Percentiles rank a stretch among this genome's conserved stretches.
These are phyloP conservation scores for Tetraneura akinire DNA, from an alignment of 1,140 invertebrate species.

Conservation along the genomic window DNA sequence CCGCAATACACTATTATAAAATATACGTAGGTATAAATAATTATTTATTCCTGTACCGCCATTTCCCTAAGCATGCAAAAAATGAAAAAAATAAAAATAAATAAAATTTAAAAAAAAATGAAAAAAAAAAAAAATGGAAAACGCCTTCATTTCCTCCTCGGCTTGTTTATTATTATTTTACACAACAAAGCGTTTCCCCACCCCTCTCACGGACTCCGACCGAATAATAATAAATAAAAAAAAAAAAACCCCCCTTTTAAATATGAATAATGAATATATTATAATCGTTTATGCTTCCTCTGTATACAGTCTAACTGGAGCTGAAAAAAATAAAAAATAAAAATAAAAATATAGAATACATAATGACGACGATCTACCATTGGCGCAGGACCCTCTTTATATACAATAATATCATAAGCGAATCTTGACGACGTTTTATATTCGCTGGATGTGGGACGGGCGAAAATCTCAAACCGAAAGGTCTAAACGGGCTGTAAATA, in stretches of 20 bases:
- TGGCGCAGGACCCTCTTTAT: constrained; percentile 21
- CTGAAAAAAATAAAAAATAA: not conserved
- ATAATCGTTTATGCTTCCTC: constrained; percentile 41
- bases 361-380: constrained; percentile 39
- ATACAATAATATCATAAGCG: constrained; percentile 21
- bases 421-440: constrained; percentile 45
- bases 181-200: constrained; percentile 44
- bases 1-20: constrained; percentile 42
- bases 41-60: constrained; percentile 44
- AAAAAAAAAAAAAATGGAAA: constrained; percentile 39
- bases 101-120: too few species aligned
- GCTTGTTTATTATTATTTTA: constrained; percentile 47
- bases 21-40: constrained; percentile 38
- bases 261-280: constrained; percentile 45
- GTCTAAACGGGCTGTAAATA: constrained; percentile 21
- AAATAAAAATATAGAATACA: constrained; percentile 31
- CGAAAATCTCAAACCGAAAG: constrained; percentile 23
- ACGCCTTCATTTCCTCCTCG: constrained; percentile 39
- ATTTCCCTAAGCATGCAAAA: constrained; percentile 42
- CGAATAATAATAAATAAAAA: not conserved
- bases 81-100: constrained; percentile 5
- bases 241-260: constrained; percentile 31
- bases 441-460: constrained; percentile 27
- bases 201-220: constrained; percentile 6
- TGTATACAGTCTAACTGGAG: constrained; percentile 8